A percentile compares a stretch with the other conserved stretches of the same genome.
Conservation (phyloP, 2,888 invertebrate genomes). For the Odontomyia ornata region DNA sequence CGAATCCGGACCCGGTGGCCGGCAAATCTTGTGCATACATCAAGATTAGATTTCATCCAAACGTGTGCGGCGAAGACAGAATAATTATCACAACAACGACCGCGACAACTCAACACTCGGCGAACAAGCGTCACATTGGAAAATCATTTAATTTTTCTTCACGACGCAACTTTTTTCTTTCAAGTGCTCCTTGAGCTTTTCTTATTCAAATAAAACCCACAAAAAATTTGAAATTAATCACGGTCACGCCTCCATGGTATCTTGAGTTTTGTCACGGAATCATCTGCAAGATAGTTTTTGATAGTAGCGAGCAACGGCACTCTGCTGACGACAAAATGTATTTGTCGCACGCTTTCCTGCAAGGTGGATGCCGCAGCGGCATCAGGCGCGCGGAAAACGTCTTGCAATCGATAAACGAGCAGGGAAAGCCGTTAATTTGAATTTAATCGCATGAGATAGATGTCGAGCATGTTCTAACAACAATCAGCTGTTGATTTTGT, state of each 20-base stretch:
- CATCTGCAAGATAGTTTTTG: no score
- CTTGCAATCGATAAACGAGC: neutral
- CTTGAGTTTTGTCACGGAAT: neutral
- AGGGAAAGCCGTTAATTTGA: neutral
- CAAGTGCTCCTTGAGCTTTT: no score
- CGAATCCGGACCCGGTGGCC: constrained; percentile 6
- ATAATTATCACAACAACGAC: neutral
- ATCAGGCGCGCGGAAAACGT: neutral
- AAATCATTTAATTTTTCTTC: constrained; percentile 11
- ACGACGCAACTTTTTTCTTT: no score
- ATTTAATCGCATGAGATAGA: neutral
- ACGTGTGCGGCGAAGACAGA: constrained; percentile 4
- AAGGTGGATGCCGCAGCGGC: neutral
- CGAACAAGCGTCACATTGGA: neutral
- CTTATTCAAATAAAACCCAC: no score
- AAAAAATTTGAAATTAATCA: neutral
- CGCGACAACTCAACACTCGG: no score
- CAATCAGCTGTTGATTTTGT: neutral
- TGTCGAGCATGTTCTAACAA: neutral
- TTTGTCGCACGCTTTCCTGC: neutral
- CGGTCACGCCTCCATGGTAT: neutral
- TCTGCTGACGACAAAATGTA: neutral
- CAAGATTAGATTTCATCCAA: constrained; percentile 13
- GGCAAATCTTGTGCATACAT: neutral
- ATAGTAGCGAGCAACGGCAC: neutral